A percentile compares a stretch with the other conserved stretches of the same genome.
These are phyloP conservation scores for Penaeus vannamei DNA, from an alignment of 1,140 invertebrate species.

Conservation along the genomic window DNA sequence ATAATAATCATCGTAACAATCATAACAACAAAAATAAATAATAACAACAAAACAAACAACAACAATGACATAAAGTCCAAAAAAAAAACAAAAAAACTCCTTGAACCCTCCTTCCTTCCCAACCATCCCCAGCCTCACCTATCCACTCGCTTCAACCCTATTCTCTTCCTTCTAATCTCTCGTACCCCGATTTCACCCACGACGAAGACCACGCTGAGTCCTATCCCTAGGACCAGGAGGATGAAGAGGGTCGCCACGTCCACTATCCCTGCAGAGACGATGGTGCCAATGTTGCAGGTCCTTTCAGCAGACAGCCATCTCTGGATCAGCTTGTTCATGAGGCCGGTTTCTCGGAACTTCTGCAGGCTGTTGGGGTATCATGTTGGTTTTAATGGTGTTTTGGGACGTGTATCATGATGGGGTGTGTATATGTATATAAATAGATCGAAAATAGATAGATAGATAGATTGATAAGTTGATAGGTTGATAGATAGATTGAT, in stretches of 20 bases:
- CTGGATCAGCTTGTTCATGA: constrained; percentile 44
- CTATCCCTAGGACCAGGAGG: constrained; percentile 20
- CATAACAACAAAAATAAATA: no score
- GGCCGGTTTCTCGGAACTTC: constrained; percentile 30
- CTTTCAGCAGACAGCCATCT: constrained; percentile 20
- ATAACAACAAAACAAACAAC: no score
- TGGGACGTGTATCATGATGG: background rate
- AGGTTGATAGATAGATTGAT: background rate
- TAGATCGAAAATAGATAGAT: background rate
- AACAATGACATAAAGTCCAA: no score
- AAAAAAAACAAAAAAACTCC: no score
- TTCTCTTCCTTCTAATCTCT: background rate
- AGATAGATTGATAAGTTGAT: background rate
- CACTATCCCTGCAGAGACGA: constrained; percentile 10
- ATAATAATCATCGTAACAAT: no score
- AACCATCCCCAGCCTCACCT: no score
- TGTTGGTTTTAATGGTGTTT: no score
- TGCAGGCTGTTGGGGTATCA: constrained; percentile 25
- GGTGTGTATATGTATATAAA: background rate
- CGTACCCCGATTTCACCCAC: background rate
- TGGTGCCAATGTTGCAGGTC: background rate
- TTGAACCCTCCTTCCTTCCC: no score
- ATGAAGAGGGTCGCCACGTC: constrained; percentile 37
- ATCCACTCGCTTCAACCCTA: background rate
- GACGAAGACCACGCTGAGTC: background rate